phyloP scores from a whole-genome alignment of 2,113 vertebrate genomes.

The Pundamilia nyererei region DNA sequence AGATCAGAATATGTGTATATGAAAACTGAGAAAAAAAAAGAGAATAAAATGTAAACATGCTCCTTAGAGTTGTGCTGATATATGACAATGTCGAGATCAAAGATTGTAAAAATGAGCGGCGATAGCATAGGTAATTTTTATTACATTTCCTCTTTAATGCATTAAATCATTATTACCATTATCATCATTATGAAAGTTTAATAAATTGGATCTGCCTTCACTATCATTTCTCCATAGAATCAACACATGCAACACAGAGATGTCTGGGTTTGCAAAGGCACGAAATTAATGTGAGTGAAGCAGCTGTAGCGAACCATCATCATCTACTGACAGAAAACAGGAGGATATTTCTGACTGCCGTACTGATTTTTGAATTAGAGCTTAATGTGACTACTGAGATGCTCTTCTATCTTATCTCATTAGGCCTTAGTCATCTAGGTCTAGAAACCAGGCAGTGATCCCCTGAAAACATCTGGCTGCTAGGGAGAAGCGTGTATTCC shows the following conservation, averaged over 20 bases:
- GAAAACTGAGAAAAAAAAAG: not conserved
- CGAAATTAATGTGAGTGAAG: not conserved
- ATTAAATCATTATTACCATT: not conserved
- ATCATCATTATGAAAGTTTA: not conserved
- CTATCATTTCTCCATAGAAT: not conserved
- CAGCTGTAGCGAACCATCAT: not conserved
- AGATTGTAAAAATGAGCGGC: not conserved
- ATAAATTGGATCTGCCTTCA: not conserved
- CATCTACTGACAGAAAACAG: not conserved
- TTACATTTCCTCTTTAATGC: not conserved
- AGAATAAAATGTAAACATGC: not conserved
- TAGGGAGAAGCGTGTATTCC: not conserved
- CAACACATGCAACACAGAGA: not conserved
- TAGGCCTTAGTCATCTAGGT: not conserved
- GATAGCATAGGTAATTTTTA: not conserved
- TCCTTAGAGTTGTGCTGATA: not conserved
- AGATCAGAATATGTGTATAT: not conserved
- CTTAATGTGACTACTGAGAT: not conserved
- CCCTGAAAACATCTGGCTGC: not conserved
- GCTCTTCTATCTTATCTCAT: not conserved
- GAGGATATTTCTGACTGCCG: not conserved
- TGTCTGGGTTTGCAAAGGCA: not conserved
- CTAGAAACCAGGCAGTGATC: not conserved
- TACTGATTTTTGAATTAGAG: not conserved
- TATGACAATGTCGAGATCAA: not conserved